Conservation (phyloP, 2,888 invertebrate species). For the Agriotes lineatus region DNA sequence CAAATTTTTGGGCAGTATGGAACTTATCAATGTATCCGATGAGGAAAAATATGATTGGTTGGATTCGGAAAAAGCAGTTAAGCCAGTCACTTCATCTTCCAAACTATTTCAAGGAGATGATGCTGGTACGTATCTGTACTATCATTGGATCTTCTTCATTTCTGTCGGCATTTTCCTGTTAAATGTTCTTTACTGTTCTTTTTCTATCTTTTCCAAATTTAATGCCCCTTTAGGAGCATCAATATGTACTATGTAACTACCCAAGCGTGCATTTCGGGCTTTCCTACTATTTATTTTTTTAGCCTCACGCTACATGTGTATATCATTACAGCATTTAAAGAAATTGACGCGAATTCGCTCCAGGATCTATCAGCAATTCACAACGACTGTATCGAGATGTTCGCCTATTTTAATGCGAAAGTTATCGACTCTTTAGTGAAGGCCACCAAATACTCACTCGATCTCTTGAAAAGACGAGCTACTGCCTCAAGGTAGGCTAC, state of each 20-base stretch:
- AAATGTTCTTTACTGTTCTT: too few species aligned
- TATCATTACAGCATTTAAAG: constrained; percentile 72
- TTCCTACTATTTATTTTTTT: too few species aligned
- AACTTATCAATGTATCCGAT: constrained; percentile 70
- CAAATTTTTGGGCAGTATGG: constrained; percentile 77
- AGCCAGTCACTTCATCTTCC: constrained; percentile 72
- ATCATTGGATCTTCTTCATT: too few species aligned
- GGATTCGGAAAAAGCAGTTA: constrained; percentile 73
- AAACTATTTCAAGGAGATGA: constrained; percentile 68
- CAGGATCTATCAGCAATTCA: constrained; percentile 73
- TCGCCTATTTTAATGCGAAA: constrained; percentile 83
- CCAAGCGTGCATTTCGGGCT: too few species aligned
- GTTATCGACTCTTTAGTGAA: constrained; percentile 81
- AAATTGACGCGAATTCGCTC: constrained; percentile 72
- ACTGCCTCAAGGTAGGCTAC: constrained; percentile 55
- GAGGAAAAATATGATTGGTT: constrained; percentile 75
- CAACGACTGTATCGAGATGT: constrained; percentile 84
- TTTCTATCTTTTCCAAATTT: too few species aligned
- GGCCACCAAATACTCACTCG: constrained; percentile 80
- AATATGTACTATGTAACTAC: too few species aligned
- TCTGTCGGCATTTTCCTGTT: too few species aligned
- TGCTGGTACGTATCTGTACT: too few species aligned
- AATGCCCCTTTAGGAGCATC: too few species aligned
- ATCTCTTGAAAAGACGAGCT: constrained; percentile 75
- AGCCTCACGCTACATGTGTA: too few species aligned